phyloP scores from a whole-genome alignment of 1,140 invertebrate species.

The Pteromalus puparum region DNA sequence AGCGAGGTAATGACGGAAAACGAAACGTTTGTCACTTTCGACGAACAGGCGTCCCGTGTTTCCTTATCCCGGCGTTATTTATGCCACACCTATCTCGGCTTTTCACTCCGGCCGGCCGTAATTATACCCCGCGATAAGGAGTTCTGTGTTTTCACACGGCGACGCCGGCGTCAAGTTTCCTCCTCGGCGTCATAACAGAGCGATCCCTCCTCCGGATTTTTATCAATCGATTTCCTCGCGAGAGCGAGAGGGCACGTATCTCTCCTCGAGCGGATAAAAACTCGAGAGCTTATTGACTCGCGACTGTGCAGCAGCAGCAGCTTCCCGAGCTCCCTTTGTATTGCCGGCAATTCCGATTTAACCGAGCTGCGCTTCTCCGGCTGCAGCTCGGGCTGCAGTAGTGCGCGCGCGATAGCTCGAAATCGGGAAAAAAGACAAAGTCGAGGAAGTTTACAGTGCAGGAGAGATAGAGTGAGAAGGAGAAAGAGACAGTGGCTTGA shows the following conservation, averaged over 20 bases:
- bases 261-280: slow-evolving; percentile 6
- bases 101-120: background rate
- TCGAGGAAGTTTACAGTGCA: slow-evolving; percentile 26
- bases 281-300: slow-evolving; percentile 13
- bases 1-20: background rate
- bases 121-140: background rate
- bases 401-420: background rate
- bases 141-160: background rate
- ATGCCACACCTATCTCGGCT: background rate
- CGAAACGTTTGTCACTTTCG: slow-evolving; percentile 59
- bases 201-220: slow-evolving; percentile 15
- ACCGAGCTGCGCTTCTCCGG: background rate
- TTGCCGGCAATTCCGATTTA: slow-evolving; percentile 14
- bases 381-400: no score
- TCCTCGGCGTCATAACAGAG: background rate
- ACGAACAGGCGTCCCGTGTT: background rate
- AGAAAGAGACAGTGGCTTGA: slow-evolving; percentile 13
- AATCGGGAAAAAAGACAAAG: slow-evolving; percentile 1
- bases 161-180: background rate
- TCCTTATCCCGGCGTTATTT: no score
- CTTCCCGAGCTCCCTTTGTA: slow-evolving; percentile 21
- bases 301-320: background rate
- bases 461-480: background rate
- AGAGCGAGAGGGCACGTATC: background rate
- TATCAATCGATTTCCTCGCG: slow-evolving; percentile 13